Base-by-base conservation (phyloP, 2,888 invertebrate genomes). In the Miltochrista miniata region DNA sequence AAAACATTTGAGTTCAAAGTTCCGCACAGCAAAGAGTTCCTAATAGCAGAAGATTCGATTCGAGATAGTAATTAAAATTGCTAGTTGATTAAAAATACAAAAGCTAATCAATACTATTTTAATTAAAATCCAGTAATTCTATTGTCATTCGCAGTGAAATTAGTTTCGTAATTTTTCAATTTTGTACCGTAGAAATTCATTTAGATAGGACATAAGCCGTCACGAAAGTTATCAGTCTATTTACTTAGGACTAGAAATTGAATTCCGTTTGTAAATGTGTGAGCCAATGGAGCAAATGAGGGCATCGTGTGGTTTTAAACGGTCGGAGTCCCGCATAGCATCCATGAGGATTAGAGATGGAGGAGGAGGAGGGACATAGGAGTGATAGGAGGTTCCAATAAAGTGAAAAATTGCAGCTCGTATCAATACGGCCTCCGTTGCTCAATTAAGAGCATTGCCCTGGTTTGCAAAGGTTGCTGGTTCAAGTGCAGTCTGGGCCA, bases 21-120 rank as follows among this genome's bases (percentile, higher is more conserved):
- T 14, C 4, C 1, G 18, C 8, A 15, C 14, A 4, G 3, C n/a
- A 8, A 18, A 12, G 5, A 43, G 33, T 18, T 33, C 0, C 5
- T n/a, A n/a, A 24, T 12, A 34, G 12, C n/a, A 34, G 33, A 9
- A 1, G 18, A 33, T 18, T 13, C 7, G 1, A 2, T 10, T 8
- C 39, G 12, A 35, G 36, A 41, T 40, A 45, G 39, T 53, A 45
- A 15, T 18, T 51, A 43, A 10, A 46, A 42, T 40, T 45, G 39
- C n/a, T 15, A 7, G 51, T 34, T 48, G 15, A 15, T 36, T 40
- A 13, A 13, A 53, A 48, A 59, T 59, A 62, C 50, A 51, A 58
- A 68, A 56, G 8, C 49, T 63, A 67, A 75, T 66, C 62, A 62
- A 51, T 48, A 35, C 36, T 40, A 53, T 71, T 76, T 76, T 71